A percentile compares a stretch with the other conserved stretches of the same genome.
Evolutionary conservation across 2,888 invertebrate genomes (phyloP).

Genomic region (Cactoblastis cactorum): DNA sequence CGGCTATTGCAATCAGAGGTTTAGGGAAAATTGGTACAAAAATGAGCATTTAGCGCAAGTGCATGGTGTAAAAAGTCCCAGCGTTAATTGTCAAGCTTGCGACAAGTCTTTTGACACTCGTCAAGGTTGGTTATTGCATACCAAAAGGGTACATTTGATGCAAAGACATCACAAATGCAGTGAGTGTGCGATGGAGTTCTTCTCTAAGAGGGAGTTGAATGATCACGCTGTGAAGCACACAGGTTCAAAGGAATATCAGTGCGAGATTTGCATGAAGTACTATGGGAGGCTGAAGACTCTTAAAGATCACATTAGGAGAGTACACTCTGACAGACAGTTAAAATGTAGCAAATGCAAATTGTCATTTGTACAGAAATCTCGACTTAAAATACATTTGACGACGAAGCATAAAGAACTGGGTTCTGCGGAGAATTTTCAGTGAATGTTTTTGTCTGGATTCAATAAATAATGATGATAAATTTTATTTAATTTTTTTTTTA

Average conservation of each 20-base stretch:
- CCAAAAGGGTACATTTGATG: conserved; percentile 24
- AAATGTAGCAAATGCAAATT: conserved; percentile 33
- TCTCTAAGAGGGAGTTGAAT: conserved; percentile 42
- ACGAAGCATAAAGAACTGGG: conserved; percentile 9
- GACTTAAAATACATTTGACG: conserved; percentile 36
- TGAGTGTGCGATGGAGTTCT: conserved; percentile 25
- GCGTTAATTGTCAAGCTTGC: conserved; percentile 24
- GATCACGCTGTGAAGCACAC: conserved; percentile 58
- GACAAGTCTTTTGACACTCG: conserved; percentile 16
- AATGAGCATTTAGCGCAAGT: conserved; percentile 32
- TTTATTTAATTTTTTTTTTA: too few species aligned
- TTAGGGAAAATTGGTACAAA: conserved; percentile 32
- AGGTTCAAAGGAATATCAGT: conserved; percentile 42
- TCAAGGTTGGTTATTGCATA: conserved; percentile 16
- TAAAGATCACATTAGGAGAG: conserved; percentile 40
- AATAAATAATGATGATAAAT: too few species aligned
- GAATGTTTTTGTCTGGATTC: too few species aligned
- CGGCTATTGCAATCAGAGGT: conserved; percentile 35
- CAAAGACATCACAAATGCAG: conserved; percentile 26
- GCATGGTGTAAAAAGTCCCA: conserved; percentile 28
- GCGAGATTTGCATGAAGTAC: conserved; percentile 49
- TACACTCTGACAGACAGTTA: conserved; percentile 34
- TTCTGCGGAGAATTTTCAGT: too few species aligned
- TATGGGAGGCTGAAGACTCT: conserved; percentile 34
- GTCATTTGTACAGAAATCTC: conserved; percentile 45